Conservation (phyloP, 2,888 invertebrate genomes). For the Ornithoptera priamus region DNA sequence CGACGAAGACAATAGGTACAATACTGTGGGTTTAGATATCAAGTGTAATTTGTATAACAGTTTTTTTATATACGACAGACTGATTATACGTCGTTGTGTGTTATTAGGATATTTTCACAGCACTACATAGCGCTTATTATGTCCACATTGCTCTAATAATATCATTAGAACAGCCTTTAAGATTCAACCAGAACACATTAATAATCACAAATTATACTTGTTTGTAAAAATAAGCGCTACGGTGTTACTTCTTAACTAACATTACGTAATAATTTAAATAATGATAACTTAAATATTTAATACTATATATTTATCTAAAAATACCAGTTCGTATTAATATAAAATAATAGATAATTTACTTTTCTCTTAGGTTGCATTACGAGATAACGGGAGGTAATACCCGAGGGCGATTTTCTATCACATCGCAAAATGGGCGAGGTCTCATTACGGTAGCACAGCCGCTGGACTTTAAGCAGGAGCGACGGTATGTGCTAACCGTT, state of each 20-base stretch:
- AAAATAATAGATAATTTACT: neutral
- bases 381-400: constrained; percentile 92
- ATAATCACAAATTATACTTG: no score
- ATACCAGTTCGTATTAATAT: neutral
- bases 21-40: neutral
- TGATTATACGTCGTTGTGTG: no score
- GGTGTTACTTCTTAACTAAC: no score
- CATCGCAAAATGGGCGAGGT: constrained; percentile 93
- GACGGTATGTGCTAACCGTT: constrained; percentile 90
- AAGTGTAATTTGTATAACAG: neutral
- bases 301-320: neutral
- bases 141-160: no score
- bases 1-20: constrained; percentile 88
- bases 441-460: constrained; percentile 93
- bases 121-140: no score
- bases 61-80: no score
- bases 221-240: no score
- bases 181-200: no score
- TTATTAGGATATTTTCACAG: no score
- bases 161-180: no score
- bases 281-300: no score
- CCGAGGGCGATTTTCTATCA: constrained; percentile 92
- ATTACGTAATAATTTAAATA: no score
- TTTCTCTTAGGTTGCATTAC: constrained; percentile 83
- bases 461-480: constrained; percentile 95